These are phyloP conservation scores for Drosophila pruinosa DNA, from an alignment of 1,140 invertebrate species.

Conservation along the genomic window DNA sequence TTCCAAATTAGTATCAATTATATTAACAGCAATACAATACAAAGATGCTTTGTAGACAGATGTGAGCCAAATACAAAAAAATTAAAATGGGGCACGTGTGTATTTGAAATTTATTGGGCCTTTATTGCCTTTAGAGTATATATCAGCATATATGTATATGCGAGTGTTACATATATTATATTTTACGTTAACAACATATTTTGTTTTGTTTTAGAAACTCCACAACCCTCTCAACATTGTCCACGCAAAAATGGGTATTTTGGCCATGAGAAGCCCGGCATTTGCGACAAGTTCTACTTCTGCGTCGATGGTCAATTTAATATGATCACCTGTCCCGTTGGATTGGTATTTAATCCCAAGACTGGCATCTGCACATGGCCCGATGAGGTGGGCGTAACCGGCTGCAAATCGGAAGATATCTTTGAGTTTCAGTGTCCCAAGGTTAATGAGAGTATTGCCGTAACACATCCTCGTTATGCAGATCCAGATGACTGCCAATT, in stretches of 20 bases:
- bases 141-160: too few species aligned
- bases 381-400: slow-evolving; percentile 93
- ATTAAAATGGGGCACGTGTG: too few species aligned
- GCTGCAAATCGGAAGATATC: slow-evolving; percentile 92
- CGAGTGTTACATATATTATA: not conserved
- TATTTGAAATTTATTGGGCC: too few species aligned
- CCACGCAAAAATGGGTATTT: slow-evolving; percentile 94
- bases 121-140: too few species aligned
- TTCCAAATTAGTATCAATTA: too few species aligned
- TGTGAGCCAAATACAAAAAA: too few species aligned
- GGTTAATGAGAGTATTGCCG: slow-evolving; percentile 88
- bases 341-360: slow-evolving; percentile 94
- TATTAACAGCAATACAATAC: too few species aligned
- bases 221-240: slow-evolving; percentile 89
- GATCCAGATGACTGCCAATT: slow-evolving; percentile 95
- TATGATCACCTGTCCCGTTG: slow-evolving; percentile 93
- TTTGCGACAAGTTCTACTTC: slow-evolving; percentile 95
- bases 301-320: slow-evolving; percentile 95
- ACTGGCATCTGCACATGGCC: slow-evolving; percentile 96
- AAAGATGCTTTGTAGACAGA: too few species aligned
- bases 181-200: not conserved
- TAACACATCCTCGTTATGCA: slow-evolving; percentile 92
- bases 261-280: slow-evolving; percentile 89
- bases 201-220: slow-evolving; percentile 86
- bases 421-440: slow-evolving; percentile 94